These are phyloP conservation scores for Capitulum mitella DNA, from an alignment of 2,888 invertebrate genomes.

Conservation along the genomic window DNA sequence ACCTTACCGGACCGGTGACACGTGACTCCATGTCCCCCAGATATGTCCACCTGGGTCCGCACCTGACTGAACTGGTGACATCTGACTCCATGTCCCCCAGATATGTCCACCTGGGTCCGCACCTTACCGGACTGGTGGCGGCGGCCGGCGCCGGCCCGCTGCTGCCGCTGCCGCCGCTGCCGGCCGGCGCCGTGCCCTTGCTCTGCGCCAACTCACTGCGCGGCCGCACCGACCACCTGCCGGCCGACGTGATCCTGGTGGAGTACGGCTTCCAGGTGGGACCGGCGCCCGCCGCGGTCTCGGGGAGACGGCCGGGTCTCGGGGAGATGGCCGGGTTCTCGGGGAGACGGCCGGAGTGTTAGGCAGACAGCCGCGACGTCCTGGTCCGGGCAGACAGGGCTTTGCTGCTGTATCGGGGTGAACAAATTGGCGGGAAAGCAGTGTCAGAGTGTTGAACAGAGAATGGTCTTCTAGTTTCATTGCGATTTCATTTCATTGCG, in stretches of 20 bases:
- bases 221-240: conserved; percentile 41
- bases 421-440: no score
- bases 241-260: conserved; percentile 51
- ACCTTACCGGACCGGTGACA: conserved; percentile 30
- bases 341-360: no score
- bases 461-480: no score
- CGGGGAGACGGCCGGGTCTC: background rate
- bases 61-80: conserved; percentile 51
- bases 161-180: conserved; percentile 31
- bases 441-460: no score
- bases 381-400: no score
- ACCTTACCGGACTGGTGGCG: conserved; percentile 50
- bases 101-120: conserved; percentile 53
- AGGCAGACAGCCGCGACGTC: no score
- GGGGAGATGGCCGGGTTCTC: background rate
- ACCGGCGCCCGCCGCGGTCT: no score
- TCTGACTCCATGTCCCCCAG: no score
- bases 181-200: conserved; percentile 43
- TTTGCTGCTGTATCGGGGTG: no score
- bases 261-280: conserved; percentile 55
- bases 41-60: conserved; percentile 54
- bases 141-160: conserved; percentile 40
- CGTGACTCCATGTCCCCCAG: no score
- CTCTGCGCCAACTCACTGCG: conserved; percentile 42
- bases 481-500: no score